Conservation (phyloP, 1,140 invertebrate genomes). For the Atta texana region DNA sequence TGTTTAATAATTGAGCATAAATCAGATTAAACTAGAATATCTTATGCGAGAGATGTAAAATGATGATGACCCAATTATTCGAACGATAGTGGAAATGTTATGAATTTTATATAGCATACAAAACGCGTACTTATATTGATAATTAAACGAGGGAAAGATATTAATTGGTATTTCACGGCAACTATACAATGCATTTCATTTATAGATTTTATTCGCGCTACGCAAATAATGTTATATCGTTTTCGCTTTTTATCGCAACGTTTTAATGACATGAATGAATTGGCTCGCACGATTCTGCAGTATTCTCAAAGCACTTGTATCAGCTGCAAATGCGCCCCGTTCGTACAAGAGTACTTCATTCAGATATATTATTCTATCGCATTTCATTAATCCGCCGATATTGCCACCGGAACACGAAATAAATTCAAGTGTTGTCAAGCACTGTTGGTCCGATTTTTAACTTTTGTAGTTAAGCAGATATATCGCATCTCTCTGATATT, state of each 20-base stretch:
- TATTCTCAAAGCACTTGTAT: conserved; percentile 62
- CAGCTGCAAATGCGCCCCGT: conserved; percentile 33
- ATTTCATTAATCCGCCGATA: conserved; percentile 69
- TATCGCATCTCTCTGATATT: conserved; percentile 27
- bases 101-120: neutral
- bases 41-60: neutral
- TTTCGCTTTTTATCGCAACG: conserved; percentile 23
- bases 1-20: neutral
- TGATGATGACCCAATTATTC: neutral
- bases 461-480: conserved; percentile 59
- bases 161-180: conserved; percentile 30
- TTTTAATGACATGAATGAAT: conserved; percentile 43
- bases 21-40: neutral
- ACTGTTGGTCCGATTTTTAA: conserved; percentile 59
- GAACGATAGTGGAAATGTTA: conserved; percentile 2
- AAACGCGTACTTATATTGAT: neutral
- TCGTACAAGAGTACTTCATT: conserved; percentile 55
- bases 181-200: neutral
- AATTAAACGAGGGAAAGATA: conserved; percentile 26
- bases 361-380: conserved; percentile 47
- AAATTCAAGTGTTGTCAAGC: conserved; percentile 21
- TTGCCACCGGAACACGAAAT: conserved; percentile 32
- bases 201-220: conserved; percentile 18
- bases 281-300: conserved; percentile 36
- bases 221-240: conserved; percentile 29